Conservation (phyloP, 1,140 invertebrate species). For the Pararge aegeria region DNA sequence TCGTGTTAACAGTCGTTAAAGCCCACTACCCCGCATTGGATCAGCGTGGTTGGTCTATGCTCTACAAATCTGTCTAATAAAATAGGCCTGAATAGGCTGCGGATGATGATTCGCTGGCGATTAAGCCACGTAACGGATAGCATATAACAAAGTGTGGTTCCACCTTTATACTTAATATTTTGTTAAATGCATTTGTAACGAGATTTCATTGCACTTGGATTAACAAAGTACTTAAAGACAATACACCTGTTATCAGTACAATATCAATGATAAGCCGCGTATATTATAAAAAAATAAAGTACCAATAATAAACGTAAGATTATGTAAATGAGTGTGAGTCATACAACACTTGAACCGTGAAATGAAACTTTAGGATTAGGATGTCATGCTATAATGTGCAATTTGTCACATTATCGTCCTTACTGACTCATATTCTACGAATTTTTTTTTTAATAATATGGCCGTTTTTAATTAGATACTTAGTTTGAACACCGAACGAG, state of each 20-base stretch:
- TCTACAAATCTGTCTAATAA: too few relatives aligned
- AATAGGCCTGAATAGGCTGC: too few relatives aligned
- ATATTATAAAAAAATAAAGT: background rate
- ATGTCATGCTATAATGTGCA: conserved; percentile 6
- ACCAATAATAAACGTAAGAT: background rate
- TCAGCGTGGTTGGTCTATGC: too few relatives aligned
- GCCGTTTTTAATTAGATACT: background rate
- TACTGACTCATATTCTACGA: conserved; percentile 12
- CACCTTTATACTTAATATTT: too few relatives aligned
- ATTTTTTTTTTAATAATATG: background rate
- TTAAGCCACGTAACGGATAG: too few relatives aligned
- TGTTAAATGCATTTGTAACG: background rate
- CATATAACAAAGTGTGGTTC: too few relatives aligned
- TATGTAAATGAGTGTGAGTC: conserved; percentile 16
- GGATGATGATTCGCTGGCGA: too few relatives aligned
- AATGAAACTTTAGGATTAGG: conserved; percentile 8
- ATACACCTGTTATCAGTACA: background rate
- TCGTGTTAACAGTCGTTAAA: too few relatives aligned
- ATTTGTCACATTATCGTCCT: conserved; percentile 6
- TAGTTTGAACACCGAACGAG: too few relatives aligned
- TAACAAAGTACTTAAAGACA: background rate
- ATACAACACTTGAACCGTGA: conserved; percentile 1
- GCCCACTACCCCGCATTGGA: too few relatives aligned
- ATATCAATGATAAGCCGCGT: background rate
- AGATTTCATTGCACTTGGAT: background rate